A percentile compares a stretch with the other conserved stretches of the same genome.
Conservation (phyloP, 2,888 invertebrate species). For the Chaitophorus viminalis region DNA sequence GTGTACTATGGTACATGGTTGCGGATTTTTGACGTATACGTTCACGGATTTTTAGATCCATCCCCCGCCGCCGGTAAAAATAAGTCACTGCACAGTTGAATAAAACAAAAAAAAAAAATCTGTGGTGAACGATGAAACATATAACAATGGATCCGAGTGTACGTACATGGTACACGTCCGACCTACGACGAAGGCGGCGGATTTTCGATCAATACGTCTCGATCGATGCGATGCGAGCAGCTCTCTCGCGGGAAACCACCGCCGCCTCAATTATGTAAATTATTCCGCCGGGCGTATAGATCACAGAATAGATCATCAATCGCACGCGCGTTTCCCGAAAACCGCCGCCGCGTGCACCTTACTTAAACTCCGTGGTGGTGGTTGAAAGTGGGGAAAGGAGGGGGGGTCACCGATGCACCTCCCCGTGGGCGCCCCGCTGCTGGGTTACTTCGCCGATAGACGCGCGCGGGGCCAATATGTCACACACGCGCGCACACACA, state of each 20-base stretch:
- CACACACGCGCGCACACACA: no score
- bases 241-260: constrained; percentile 21
- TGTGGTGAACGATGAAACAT: no score
- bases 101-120: no score
- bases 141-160: no score
- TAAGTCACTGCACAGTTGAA: no score
- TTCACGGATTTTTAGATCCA: no score
- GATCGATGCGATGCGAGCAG: constrained; percentile 4
- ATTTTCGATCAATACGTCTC: constrained; percentile 39
- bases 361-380: not conserved
- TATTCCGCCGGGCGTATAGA: not conserved
- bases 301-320: no score
- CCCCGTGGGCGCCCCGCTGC: constrained; percentile 50
- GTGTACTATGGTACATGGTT: no score
- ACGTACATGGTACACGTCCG: no score
- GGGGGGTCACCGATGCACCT: constrained; percentile 37
- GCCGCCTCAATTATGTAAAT: constrained; percentile 48
- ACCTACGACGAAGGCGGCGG: not conserved
- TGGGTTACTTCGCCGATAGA: not conserved
- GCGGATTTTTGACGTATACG: no score
- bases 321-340: constrained; percentile 24
- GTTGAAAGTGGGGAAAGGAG: not conserved
- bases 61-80: no score
- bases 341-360: not conserved
- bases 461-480: constrained; percentile 52